Conservation (phyloP, 64 coral and sea anemone genomes). For the Montipora cactus region DNA sequence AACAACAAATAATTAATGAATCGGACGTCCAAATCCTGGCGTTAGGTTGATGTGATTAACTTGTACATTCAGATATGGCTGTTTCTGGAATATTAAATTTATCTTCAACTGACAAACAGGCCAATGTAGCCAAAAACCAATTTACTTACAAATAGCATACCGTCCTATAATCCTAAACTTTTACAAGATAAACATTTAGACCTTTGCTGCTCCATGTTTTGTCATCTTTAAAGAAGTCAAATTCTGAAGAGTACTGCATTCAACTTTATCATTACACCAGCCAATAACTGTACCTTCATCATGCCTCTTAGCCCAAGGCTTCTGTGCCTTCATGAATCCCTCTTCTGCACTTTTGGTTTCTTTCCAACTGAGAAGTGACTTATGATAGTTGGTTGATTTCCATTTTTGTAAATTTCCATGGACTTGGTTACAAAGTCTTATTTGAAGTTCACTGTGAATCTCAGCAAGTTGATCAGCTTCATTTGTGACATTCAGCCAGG, state of each 20-base stretch:
- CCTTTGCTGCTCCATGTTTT: too few relatives aligned
- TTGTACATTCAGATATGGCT: too few relatives aligned
- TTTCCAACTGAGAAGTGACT: slow-evolving; percentile 90
- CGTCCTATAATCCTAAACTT: too few relatives aligned
- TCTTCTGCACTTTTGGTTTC: slow-evolving; percentile 94
- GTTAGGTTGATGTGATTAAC: too few relatives aligned
- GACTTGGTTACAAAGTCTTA: slow-evolving; percentile 58
- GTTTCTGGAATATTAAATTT: too few relatives aligned
- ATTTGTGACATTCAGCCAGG: slow-evolving; percentile 72
- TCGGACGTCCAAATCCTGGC: too few relatives aligned
- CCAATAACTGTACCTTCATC: slow-evolving; percentile 59
- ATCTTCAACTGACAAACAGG: too few relatives aligned
- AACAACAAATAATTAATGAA: too few relatives aligned
- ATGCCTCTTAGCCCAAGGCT: slow-evolving; percentile 81
- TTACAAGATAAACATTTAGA: too few relatives aligned
- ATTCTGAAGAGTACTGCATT: neutral
- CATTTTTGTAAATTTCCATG: slow-evolving; percentile 78
- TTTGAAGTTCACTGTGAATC: slow-evolving; percentile 82
- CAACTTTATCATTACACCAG: neutral
- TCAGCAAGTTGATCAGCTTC: slow-evolving; percentile 89
- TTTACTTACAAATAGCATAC: too few relatives aligned
- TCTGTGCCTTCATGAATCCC: slow-evolving; percentile 89
- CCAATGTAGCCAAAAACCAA: too few relatives aligned
- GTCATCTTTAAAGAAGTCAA: too few relatives aligned
- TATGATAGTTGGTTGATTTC: slow-evolving; percentile 91